A percentile compares a stretch with the other conserved stretches of the same genome.
phyloP scores from a whole-genome alignment of 2,797 vertebrate species.

The Fratercula arctica region DNA sequence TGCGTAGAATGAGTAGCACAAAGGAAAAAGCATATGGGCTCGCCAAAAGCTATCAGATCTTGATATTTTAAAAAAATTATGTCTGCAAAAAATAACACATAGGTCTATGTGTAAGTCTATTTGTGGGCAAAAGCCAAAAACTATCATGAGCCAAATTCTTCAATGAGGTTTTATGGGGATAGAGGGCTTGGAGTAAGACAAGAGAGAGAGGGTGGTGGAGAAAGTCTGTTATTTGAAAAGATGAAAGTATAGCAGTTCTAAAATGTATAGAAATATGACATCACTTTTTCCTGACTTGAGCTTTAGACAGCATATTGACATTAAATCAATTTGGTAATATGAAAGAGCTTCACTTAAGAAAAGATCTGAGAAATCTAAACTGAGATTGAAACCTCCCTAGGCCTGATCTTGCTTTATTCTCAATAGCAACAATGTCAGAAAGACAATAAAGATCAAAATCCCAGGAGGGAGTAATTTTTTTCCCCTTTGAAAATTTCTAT shows the following conservation, averaged over 20 bases:
- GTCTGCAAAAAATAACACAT: not conserved
- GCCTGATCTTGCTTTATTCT: not conserved
- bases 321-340: conserved; percentile 8
- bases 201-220: not conserved
- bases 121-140: not conserved
- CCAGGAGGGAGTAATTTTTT: not conserved
- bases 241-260: not conserved
- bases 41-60: not conserved
- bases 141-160: not conserved
- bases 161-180: not conserved
- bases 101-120: not conserved
- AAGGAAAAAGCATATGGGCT: not conserved
- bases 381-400: not conserved
- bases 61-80: conserved; percentile 20
- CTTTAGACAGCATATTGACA: not conserved
- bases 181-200: not conserved
- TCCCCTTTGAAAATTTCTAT: not conserved
- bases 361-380: not conserved
- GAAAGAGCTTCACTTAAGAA: conserved; percentile 15
- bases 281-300: conserved; percentile 16
- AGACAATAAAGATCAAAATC: not conserved
- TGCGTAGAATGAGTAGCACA: not conserved
- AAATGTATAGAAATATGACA: not conserved
- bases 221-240: not conserved
- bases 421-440: not conserved